These are phyloP conservation scores for Dromococcyx pavoninus DNA, from an alignment of 2,797 vertebrate species.

Conservation along the genomic window DNA sequence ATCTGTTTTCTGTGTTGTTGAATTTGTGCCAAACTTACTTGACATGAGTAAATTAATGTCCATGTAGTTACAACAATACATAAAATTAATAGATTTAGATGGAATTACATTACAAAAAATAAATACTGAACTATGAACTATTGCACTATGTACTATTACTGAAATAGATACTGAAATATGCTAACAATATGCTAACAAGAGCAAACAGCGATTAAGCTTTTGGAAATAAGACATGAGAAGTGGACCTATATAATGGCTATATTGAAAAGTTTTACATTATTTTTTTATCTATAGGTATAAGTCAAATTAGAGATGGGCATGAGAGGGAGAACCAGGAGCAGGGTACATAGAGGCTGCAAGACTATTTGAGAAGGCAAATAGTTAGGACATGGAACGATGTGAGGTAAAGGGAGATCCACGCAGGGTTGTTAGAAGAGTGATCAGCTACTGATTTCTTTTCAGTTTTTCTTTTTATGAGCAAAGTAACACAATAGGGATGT, in stretches of 20 bases:
- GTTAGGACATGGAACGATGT: background rate
- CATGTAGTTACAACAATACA: background rate
- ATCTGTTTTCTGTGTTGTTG: background rate
- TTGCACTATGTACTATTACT: background rate
- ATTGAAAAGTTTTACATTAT: background rate
- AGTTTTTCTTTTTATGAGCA: background rate
- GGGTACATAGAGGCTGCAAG: background rate
- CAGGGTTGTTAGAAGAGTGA: background rate
- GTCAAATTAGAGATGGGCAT: background rate
- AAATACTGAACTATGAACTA: background rate
- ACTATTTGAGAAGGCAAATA: background rate
- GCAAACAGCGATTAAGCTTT: background rate
- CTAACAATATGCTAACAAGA: background rate
- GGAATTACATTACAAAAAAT: background rate
- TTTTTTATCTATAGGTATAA: background rate
- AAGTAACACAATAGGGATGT: background rate
- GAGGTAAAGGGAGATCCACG: background rate
- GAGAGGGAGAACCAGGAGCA: background rate
- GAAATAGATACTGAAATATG: background rate
- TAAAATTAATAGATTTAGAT: background rate
- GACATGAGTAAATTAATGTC: background rate
- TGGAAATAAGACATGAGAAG: background rate
- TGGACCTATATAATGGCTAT: background rate
- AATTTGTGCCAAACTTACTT: background rate
- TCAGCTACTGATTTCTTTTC: background rate